phyloP scores from a whole-genome alignment of 2,888 invertebrate genomes.

The Meghimatium bilineatum region DNA sequence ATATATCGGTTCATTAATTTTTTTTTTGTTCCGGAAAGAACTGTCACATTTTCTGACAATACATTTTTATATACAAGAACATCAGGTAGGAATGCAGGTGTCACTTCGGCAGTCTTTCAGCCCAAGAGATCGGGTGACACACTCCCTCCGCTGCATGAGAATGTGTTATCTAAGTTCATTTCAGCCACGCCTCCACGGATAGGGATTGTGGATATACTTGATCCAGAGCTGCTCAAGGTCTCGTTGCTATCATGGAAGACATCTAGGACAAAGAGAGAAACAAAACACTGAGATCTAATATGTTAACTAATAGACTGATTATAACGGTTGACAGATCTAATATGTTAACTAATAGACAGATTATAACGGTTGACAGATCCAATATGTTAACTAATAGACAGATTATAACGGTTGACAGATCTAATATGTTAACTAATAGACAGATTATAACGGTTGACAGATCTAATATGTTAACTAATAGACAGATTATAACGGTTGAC shows the following conservation, averaged over 20 bases:
- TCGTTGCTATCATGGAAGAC: conserved; percentile 69
- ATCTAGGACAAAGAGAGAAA: conserved; percentile 52
- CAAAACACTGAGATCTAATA: no score
- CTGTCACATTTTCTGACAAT: no score
- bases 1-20: no score
- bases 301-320: no score
- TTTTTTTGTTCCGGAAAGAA: no score
- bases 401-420: background rate
- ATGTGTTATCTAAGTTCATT: conserved; percentile 23
- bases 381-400: no score
- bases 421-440: no score
- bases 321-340: no score
- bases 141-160: conserved; percentile 29
- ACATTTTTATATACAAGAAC: background rate
- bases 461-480: no score
- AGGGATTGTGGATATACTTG: conserved; percentile 64
- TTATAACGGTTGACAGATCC: background rate
- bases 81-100: background rate
- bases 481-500: background rate
- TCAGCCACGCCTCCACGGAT: conserved; percentile 36
- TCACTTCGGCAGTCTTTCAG: background rate
- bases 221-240: conserved; percentile 72
- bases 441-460: background rate
- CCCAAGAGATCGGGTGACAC: conserved; percentile 37
- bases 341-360: no score